Base-by-base conservation (phyloP, 2,113 vertebrate genomes). In the Rhea americana region DNA sequence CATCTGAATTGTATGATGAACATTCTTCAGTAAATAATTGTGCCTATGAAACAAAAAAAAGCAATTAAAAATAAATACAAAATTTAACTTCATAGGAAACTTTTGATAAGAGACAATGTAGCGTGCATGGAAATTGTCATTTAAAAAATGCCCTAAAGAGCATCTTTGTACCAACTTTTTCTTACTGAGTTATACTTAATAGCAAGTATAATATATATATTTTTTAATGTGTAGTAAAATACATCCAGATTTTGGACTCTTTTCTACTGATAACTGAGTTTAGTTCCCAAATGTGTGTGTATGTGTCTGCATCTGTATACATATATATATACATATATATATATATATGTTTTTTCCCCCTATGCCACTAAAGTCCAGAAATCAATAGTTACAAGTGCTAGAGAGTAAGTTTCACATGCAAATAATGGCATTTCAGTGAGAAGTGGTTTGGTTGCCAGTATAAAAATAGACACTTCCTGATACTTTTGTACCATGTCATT, bases 371-470 rank as follows among this genome's bases (percentile, higher is more conserved):
- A 7, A 24, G 12, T 84, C 50, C 89, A 62, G 51, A 73, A 92
- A 83, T 84, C 72, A 85, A 25, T 16, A 71, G 43, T 81, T 62
- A n/a, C 7, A 63, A 73, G 17, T 47, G 53, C 25, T 76, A 25
- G 22, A 80, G 51, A 71, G 14, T 17, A 79, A 89, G 39, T 80
- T 87, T 84, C 55, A 62, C 47, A 68, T 89, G 85, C 78, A 91
- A 93, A 97, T 93, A 92, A 67, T 61, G 70, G 47, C 85, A 63
- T 94, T 95, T 93, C 72, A 76, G 30, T 30, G 41, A 37, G 48
- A 89, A 97, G 68, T 70, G 47, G 25, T 74, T 90, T 66, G 45
- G 56, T 81, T 91, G 35, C 55, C 59, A 32, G 32, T 8, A 28
- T 73, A 62, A 89, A 95, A 93, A 87, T 37, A 89, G 93, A 15